These are phyloP conservation scores for Epinephelus cyanopodus DNA, from an alignment of 2,113 vertebrate genomes.

Conservation along the genomic window DNA sequence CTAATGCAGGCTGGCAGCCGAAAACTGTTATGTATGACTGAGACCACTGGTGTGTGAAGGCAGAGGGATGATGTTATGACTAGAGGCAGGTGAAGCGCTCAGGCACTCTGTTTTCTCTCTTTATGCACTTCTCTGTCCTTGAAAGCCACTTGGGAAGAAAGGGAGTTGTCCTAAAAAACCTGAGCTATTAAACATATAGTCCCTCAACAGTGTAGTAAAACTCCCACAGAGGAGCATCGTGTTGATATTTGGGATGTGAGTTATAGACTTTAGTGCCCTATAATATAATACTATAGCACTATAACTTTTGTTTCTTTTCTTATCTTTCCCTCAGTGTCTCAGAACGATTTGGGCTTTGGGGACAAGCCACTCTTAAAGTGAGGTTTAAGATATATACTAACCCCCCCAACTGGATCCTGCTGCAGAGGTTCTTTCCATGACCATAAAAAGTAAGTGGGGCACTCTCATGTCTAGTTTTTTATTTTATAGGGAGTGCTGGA, in stretches of 20 bases:
- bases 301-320: slow-evolving; percentile 25
- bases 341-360: slow-evolving; percentile 36
- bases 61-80: slow-evolving; percentile 53
- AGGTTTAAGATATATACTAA: slow-evolving; percentile 38
- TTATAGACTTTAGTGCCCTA: slow-evolving; percentile 22
- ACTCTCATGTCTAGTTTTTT: slow-evolving; percentile 50
- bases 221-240: slow-evolving; percentile 8
- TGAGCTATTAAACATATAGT: slow-evolving; percentile 10
- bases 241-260: slow-evolving; percentile 56
- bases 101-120: neutral
- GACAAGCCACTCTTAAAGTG: slow-evolving; percentile 17
- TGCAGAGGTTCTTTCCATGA: slow-evolving; percentile 47
- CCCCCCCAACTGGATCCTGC: slow-evolving; percentile 52
- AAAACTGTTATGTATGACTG: slow-evolving; percentile 17
- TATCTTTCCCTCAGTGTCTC: slow-evolving; percentile 33
- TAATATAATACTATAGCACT: slow-evolving; percentile 9
- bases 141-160: neutral
- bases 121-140: slow-evolving; percentile 1
- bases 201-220: slow-evolving; percentile 37
- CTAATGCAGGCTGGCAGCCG: slow-evolving; percentile 32
- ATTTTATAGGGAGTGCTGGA: slow-evolving; percentile 44
- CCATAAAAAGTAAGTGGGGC: slow-evolving; percentile 60
- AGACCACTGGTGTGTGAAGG: slow-evolving; percentile 46
- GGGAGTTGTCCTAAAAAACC: slow-evolving; percentile 9
- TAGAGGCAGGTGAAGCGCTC: slow-evolving; percentile 31